Conservation (phyloP, 2,888 invertebrate species). For the Sphecodes monilicornis region DNA sequence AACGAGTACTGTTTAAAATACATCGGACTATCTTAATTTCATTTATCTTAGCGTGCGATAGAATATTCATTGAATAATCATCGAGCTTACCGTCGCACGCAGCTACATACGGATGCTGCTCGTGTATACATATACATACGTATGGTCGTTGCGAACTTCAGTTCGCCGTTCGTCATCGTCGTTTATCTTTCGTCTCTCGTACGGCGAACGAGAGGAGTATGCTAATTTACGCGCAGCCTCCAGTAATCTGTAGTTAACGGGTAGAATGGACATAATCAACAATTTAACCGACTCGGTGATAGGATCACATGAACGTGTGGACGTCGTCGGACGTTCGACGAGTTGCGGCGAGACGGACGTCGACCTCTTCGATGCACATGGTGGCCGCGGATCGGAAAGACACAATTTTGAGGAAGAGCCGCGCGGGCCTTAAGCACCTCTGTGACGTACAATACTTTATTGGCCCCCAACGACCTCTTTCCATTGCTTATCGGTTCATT, state of each 20-base stretch:
- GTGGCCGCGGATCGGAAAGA: conserved; percentile 83
- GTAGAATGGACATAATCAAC: conserved; percentile 84
- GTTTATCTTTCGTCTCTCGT: conserved; percentile 30
- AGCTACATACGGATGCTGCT: not conserved
- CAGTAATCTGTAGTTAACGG: conserved; percentile 78
- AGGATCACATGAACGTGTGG: conserved; percentile 42
- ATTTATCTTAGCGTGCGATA: not conserved
- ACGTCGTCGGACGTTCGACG: not conserved
- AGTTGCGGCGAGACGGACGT: not conserved
- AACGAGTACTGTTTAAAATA: not conserved
- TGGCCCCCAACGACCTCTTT: conserved; percentile 81
- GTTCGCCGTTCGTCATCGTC: conserved; percentile 16
- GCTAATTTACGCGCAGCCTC: conserved; percentile 74
- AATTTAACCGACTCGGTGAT: conserved; percentile 81
- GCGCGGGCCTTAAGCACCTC: conserved; percentile 83
- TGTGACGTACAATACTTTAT: conserved; percentile 79
- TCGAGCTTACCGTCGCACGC: not conserved
- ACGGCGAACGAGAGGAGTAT: conserved; percentile 17
- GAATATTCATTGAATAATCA: conserved; percentile 16
- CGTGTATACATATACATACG: not conserved
- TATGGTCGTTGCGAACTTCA: not conserved
- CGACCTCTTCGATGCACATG: conserved; percentile 70
- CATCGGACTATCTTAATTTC: not conserved
- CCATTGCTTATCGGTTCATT: conserved; percentile 79
- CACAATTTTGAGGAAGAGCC: conserved; percentile 84